These are phyloP conservation scores for Isurus oxyrinchus DNA, from an alignment of 2,113 vertebrate species.

Conservation along the genomic window DNA sequence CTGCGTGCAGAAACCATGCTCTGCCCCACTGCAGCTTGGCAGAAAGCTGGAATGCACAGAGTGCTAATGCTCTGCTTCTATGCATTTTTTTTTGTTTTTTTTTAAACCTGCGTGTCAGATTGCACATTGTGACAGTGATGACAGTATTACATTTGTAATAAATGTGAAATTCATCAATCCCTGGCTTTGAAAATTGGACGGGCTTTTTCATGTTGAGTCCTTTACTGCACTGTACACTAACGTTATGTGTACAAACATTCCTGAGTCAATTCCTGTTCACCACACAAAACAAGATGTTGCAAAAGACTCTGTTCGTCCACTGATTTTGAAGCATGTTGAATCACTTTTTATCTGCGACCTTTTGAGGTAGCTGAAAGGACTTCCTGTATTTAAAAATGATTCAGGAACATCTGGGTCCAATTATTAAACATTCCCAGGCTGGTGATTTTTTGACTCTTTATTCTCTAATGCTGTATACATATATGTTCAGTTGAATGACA, in stretches of 20 bases:
- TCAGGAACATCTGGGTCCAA: neutral
- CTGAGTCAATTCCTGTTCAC: neutral
- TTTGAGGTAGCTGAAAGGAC: neutral
- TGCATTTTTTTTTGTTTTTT: neutral
- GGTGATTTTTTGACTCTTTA: neutral
- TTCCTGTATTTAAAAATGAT: neutral
- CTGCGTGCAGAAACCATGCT: neutral
- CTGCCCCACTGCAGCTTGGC: neutral
- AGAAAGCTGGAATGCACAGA: neutral
- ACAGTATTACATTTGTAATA: neutral
- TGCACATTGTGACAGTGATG: neutral
- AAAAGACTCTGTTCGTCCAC: neutral
- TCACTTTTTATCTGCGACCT: neutral
- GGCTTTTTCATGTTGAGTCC: neutral
- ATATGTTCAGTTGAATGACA: neutral
- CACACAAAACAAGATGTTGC: neutral
- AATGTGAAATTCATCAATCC: neutral
- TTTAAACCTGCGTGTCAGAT: neutral
- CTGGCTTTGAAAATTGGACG: neutral
- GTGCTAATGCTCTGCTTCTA: neutral
- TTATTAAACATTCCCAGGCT: neutral
- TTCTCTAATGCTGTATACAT: neutral
- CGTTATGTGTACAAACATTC: neutral
- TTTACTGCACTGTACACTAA: neutral
- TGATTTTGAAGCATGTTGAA: neutral